Evolutionary conservation across 2,113 vertebrate species (phyloP), one percentile per base, ranked within the genome.

Genomic region (Ameiurus melas): DNA sequence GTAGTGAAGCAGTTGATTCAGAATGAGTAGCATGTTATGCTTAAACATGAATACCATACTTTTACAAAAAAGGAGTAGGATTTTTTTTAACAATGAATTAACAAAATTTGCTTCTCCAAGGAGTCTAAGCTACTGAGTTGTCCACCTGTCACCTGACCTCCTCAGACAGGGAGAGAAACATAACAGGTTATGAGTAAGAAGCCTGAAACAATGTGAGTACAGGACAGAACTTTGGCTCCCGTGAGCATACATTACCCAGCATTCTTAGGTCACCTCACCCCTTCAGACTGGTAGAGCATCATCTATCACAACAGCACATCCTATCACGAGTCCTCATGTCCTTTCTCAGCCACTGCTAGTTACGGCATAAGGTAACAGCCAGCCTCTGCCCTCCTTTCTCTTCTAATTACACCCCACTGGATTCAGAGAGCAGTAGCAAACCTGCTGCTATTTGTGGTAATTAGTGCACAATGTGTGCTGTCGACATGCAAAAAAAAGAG

Each of bases 381-480:
- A 70, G 88, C 85, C 75, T 85, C 89, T 91, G 92, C 90, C 91
- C 91, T 93, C 88, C 90, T 94, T 94, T 94, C 92, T 91, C 90
- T 90, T 92, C 92, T 94, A 95, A 95, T 95, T 93, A 94, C 92
- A 93, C 88, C 94, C 94, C 92, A 88, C 93, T 93, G 94, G 93
- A 95, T 91, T 93, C 93, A 93, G 91, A 88, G 47, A 92, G 90
- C 92, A 94, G 93, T 92, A 94, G 93, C 91, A 90, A 94, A 92
- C 92, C 93, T 89, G 87, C 83, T 93, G 89, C 93, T 94, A 92
- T 96, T 94, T 94, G 92, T 36, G 86, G 92, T 95, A 96, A 96
- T 96, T 95, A 96, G 94, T 94, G 89, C 91, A 94, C 93, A 95
- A 95, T 94, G 94, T 93, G 92, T 93, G 93, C 94, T 95, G 95